phyloP scores from a whole-genome alignment of 2,888 invertebrate species.

The Netelia fuscicornis region DNA sequence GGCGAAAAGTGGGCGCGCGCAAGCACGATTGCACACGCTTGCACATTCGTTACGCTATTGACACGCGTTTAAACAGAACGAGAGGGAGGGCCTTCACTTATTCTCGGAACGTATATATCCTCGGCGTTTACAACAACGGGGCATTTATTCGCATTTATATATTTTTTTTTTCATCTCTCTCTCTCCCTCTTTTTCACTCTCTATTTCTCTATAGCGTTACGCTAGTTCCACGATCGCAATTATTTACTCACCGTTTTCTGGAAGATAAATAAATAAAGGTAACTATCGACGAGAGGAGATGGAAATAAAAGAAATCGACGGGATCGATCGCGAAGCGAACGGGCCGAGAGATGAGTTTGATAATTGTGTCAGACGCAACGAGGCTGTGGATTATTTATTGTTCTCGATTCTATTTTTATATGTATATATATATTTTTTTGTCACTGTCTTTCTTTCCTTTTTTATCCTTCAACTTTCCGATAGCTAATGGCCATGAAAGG shows the following conservation, averaged over 20 bases:
- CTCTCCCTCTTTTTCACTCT: not conserved
- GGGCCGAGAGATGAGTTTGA: conserved; percentile 43
- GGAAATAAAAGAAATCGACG: conserved; percentile 32
- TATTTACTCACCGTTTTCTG: conserved; percentile 36
- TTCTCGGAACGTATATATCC: conserved; percentile 56
- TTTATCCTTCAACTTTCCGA: conserved; percentile 23
- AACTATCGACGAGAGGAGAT: conserved; percentile 11
- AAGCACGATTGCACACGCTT: conserved; percentile 28
- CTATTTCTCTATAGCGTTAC: conserved; percentile 22
- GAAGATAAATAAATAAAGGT: conserved; percentile 1
- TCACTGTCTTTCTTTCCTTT: conserved; percentile 3
- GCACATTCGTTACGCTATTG: conserved; percentile 33
- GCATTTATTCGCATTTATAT: conserved; percentile 54
- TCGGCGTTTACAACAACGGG: conserved; percentile 33
- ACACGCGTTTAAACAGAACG: conserved; percentile 46
- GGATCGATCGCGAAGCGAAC: conserved; percentile 47
- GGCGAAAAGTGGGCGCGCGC: conserved; percentile 18
- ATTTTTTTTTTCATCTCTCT: conserved; percentile 26
- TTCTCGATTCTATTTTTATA: conserved; percentile 4
- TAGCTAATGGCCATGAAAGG: conserved; percentile 29
- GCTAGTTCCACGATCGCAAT: conserved; percentile 47
- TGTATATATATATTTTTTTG: not conserved
- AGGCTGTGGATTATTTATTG: conserved; percentile 49
- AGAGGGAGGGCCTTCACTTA: conserved; percentile 60
- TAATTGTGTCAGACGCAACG: conserved; percentile 43